Evolutionary conservation across 2,797 vertebrate genomes (phyloP).

Genomic region (Amblyopsis hoosieri): DNA sequence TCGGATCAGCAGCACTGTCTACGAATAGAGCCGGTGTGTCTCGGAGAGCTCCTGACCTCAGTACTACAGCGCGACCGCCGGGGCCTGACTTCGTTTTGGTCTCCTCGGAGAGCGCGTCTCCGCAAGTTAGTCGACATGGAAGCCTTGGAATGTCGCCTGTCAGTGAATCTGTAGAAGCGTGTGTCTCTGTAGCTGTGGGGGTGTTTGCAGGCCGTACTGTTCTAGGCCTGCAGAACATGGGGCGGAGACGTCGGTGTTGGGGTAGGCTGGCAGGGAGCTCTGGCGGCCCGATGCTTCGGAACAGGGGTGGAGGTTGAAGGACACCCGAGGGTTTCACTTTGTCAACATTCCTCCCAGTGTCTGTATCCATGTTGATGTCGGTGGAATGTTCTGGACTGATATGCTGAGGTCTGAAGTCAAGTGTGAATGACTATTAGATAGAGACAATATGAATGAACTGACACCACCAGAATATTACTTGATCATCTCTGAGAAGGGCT

Average conservation of each 20-base stretch:
- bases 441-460: not conserved
- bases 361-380: constrained; percentile 14
- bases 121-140: not conserved
- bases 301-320: constrained; percentile 53
- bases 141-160: not conserved
- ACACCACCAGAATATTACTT: not conserved
- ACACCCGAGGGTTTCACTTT: not conserved
- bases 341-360: not conserved
- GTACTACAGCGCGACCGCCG: constrained; percentile 2
- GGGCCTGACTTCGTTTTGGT: constrained; percentile 1
- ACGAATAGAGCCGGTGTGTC: not conserved
- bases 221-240: constrained; percentile 47
- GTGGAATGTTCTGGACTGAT: not conserved
- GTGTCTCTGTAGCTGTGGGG: constrained; percentile 7
- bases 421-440: not conserved
- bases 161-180: constrained; percentile 23
- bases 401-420: not conserved
- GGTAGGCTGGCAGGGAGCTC: constrained; percentile 46
- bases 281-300: constrained; percentile 42
- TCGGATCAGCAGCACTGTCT: not conserved
- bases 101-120: not conserved
- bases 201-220: constrained; percentile 42
- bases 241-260: constrained; percentile 57
- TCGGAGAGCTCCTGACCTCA: constrained; percentile 11
- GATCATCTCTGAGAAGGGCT: not conserved